phyloP scores from a whole-genome alignment of 2,888 invertebrate species.

The Tryphoninae sp. region DNA sequence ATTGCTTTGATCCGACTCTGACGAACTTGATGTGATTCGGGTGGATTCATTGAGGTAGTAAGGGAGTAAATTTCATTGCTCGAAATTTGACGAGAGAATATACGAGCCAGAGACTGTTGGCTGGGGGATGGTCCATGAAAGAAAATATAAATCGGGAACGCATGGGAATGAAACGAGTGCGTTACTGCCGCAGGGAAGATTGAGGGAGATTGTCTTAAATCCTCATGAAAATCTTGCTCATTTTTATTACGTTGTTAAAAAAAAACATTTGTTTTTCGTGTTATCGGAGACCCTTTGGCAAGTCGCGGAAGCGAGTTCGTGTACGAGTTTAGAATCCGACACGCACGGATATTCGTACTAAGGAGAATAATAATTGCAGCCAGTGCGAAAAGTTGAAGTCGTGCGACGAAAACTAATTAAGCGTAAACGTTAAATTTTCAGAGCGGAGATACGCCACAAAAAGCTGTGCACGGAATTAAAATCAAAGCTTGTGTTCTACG shows the following conservation, averaged over 20 bases:
- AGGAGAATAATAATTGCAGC: neutral
- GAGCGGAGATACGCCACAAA: neutral
- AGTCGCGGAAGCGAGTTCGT: neutral
- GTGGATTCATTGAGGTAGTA: slow-evolving; percentile 7
- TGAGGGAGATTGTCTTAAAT: neutral
- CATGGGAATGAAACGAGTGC: neutral
- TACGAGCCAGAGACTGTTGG: neutral
- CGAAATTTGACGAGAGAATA: neutral
- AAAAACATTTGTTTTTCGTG: no score
- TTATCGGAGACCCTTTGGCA: neutral
- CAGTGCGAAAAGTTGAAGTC: neutral
- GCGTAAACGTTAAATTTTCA: slow-evolving; percentile 18
- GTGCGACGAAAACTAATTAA: slow-evolving; percentile 18
- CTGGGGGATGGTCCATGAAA: neutral
- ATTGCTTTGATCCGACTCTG: neutral
- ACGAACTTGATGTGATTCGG: neutral
- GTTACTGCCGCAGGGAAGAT: neutral
- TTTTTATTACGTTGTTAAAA: no score
- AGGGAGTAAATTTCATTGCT: slow-evolving; percentile 21
- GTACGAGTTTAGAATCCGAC: neutral
- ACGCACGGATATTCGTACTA: neutral
- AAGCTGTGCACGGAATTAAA: neutral
- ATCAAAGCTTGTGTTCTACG: neutral
- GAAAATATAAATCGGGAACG: neutral
- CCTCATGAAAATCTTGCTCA: neutral